Evolutionary conservation across 2,797 vertebrate species (phyloP), one percentile per base, ranked within the genome.

Genomic region (Aselliscus stoliczkanus): DNA sequence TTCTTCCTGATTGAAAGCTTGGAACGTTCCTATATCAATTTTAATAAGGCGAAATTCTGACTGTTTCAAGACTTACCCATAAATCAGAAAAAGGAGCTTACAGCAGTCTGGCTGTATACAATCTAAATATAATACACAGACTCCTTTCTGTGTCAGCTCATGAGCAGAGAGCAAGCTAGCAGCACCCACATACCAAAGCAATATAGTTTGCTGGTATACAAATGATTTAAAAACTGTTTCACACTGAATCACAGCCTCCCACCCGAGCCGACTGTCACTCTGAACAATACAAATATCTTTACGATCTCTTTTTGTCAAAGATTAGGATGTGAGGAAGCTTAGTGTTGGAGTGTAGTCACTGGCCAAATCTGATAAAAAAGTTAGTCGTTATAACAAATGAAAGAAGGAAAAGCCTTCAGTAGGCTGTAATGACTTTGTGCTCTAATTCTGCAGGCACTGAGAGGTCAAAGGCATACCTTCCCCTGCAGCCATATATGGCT

Each of bases 391-490:
- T 50, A 87, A 84, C 39, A 91, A 96, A 96, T 84, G 88, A 88
- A 94, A 89, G 83, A 67, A 94, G 90, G 92, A 73, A 95, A 87
- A 81, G 5, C 58, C 72, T 93, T 92, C 93, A 50, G 62, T 52
- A 89, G 82, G 39, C 80, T 87, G 76, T 82, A 75, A 95, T 54
- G 82, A 83, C 77, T 93, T 89, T n/a, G 73, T 42, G 44, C 80
- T 94, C 1, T 92, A 34, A 75, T 47, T 93, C 92, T 29, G 75
- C 96, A 69, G 95, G 91, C 60, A 12, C 79, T 70, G 95, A 82
- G 96, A 98, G 93, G 97, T 98, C 89, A 97, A 96, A 98, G 90
- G 82, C 94, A 83, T 95, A 98, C 97, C 98, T 98, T 98, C 87
- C 54, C 21, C 29, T 73, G n/a, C 72, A 97, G 95, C 97, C 97